Base-by-base conservation (phyloP, 2,113 vertebrate genomes). In the Albula glossodonta region DNA sequence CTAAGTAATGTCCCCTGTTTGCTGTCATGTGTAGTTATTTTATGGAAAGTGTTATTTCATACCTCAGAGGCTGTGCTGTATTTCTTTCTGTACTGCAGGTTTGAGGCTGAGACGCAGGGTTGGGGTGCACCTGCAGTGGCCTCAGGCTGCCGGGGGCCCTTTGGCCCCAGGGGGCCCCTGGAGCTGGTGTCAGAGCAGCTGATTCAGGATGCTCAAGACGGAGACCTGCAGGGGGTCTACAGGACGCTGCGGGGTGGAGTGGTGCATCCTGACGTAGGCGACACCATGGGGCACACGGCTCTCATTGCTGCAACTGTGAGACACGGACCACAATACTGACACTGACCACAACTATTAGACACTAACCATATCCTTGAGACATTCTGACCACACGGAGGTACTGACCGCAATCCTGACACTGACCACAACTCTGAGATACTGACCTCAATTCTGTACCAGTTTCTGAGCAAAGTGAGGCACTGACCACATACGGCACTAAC, bases 261-360 rank as follows among this genome's bases (percentile, higher is more conserved):
- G 6, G 94, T 91, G 74, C 93, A 94, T 60, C 95, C 96, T 0
- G 95, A 98, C 0, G 92, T 97, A 15, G 94, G 95, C 0, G 97
- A 98, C 31, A 87, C 90, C 0, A 88, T 51, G 0, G 97, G 97
- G 78, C 92, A 96, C 88, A 96, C 94, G 0, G 94, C 93, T 5
- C 95, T 99, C 0, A 95, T 96, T 0, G 95, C 95, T 2, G 97
- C 97, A 0, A 92, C 96, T 0, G 97, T 98, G 94, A 95, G 95
- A 66, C 53, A 74, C 8, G 31, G 25, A 4, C 6, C 5, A 49
- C 2, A 60, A 70, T 15, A 41, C 31, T 41, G 31, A 41, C 31
- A 41, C 31, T 41, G 31, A 41, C 1, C 31, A 41, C 31, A 41
- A 41, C 31, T 2, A 6, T 56, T 12, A 56, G 12, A 56, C 53